Evolutionary conservation across 92 coral and sea anemone genomes (phyloP).

Genomic region (Paragorgia papillata): DNA sequence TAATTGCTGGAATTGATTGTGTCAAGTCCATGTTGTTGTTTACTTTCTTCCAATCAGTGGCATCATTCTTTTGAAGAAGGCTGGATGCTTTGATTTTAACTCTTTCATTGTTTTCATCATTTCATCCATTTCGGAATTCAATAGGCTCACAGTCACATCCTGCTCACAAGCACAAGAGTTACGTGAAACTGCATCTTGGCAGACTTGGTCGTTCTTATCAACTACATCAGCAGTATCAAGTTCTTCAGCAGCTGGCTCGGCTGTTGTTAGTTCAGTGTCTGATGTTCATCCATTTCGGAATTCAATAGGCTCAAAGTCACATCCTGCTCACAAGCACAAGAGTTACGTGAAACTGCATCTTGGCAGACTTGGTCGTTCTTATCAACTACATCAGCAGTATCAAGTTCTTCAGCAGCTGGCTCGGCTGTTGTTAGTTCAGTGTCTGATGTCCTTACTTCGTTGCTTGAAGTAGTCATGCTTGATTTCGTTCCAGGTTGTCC

Average conservation of each 20-base stretch:
- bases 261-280: background rate
- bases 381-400: background rate
- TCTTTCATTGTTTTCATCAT: conserved; percentile 6
- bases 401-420: background rate
- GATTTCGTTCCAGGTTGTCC: background rate
- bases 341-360: background rate
- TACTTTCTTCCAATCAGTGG: background rate
- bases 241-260: background rate
- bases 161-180: conserved; percentile 2
- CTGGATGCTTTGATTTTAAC: conserved; percentile 1
- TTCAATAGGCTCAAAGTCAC: too few species aligned
- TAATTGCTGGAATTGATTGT: conserved; percentile 1
- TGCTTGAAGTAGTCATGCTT: conserved; percentile 10
- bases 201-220: too few species aligned
- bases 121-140: conserved; percentile 12
- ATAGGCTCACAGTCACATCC: background rate
- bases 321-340: too few species aligned
- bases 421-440: background rate
- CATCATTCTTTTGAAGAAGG: background rate
- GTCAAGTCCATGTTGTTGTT: background rate
- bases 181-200: conserved; percentile 11
- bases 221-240: conserved; percentile 5
- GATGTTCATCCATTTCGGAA: background rate
- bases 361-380: background rate
- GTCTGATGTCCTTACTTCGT: background rate